These are phyloP conservation scores for Delia radicum DNA, from an alignment of 1,140 invertebrate species.

Conservation along the genomic window DNA sequence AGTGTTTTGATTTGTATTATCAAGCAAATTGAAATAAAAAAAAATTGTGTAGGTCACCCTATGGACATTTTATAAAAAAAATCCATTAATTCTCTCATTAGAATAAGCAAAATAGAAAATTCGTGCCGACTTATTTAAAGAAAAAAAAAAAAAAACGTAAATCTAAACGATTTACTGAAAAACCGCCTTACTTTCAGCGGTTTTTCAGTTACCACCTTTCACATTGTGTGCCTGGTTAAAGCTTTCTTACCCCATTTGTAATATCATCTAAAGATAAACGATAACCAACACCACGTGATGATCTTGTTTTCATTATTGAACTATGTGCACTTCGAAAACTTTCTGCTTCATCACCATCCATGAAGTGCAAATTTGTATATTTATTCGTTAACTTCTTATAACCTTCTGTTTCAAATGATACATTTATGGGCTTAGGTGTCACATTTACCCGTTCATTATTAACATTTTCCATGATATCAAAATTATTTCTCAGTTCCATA, in stretches of 20 bases:
- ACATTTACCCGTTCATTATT: neutral
- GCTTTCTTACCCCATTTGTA: neutral
- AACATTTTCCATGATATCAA: neutral
- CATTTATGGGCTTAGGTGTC: slow-evolving; percentile 15
- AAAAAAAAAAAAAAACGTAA: no score
- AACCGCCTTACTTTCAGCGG: no score
- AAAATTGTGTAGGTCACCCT: no score
- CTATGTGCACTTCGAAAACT: neutral
- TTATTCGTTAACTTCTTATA: neutral
- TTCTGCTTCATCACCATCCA: neutral
- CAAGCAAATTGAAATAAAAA: no score
- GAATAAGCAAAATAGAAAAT: no score
- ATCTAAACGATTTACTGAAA: neutral
- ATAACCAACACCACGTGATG: neutral
- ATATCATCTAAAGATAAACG: slow-evolving; percentile 21
- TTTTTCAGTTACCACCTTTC: no score
- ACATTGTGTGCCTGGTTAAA: no score
- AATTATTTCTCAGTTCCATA: neutral
- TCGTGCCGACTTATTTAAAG: no score
- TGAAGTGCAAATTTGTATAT: neutral
- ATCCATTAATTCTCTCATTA: no score
- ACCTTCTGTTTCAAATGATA: neutral
- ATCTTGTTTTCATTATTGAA: neutral
- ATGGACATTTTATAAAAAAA: no score
- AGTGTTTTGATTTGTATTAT: no score